Evolutionary conservation across 2,888 invertebrate species (phyloP), one percentile per base, ranked within the genome.

Genomic region (Slavum lentiscoides): DNA sequence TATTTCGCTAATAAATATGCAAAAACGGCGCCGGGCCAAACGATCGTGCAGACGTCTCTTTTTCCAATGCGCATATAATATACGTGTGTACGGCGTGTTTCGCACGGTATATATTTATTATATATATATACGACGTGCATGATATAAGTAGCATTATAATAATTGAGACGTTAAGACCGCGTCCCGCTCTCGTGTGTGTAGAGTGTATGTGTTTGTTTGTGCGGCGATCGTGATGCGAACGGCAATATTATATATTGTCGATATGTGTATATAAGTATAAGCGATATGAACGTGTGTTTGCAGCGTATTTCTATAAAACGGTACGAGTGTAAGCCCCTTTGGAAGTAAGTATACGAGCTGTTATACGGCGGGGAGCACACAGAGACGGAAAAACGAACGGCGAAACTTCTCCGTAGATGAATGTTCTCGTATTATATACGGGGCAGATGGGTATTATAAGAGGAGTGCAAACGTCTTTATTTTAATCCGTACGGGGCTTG

Each of bases 1-100:
- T 72, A 72, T 80, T 80, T 80, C 23, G 37, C 70, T 80, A 80
- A 80, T 72, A 72, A 72, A 80, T 80, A 80, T 70, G 77, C 77
- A 64, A 70, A 49, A 80, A 80, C 77, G 77, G 77, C 64, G 70
- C 70, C 70, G 62, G 77, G 64, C 70, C 23, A 70, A 80, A 80
- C 62, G 77, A 70, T 80, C 64, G 77, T 80, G 75, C 67, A 75
- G 70, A 80, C 70, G 64, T 70, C 17, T 69, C 9, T 7, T 69
- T n/a, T 69, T 76, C 21, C n/a, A n/a, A 39, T 17, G 17, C 19
- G 70, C 37, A 30, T 30, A 30, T 30, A 30, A 30, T 30, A 37
- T 30, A 23, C 43, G 39, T 5, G 23, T n/a, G 30, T 37, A 43
- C 23, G 43, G 49, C 49, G 49, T 49, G 13, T 49, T 43, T 43